A percentile compares a stretch with the other conserved stretches of the same genome.
Evolutionary conservation across 2,113 vertebrate species (phyloP).

Genomic region (Actenoides hombroni): DNA sequence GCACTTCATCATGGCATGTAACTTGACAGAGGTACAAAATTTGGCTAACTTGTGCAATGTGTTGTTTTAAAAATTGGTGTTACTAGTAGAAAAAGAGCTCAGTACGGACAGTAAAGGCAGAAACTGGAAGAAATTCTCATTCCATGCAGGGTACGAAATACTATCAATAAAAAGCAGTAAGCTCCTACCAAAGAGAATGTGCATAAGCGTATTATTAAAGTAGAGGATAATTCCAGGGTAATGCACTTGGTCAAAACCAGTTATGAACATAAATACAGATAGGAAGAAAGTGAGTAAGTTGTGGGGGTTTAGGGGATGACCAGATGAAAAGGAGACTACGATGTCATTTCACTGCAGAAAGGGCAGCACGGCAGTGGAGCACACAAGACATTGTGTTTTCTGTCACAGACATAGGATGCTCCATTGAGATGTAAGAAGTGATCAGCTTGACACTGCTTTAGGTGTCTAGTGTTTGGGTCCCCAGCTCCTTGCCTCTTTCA

Average conservation of each 20-base stretch:
- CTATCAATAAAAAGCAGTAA: background rate
- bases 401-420: too few relatives aligned
- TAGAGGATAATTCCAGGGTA: background rate
- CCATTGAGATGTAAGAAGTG: background rate
- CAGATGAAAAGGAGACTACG: background rate
- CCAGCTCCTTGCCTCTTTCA: background rate
- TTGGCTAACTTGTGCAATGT: background rate
- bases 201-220: background rate
- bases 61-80: background rate
- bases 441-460: background rate
- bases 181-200: background rate
- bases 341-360: background rate
- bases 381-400: too few relatives aligned
- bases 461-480: background rate
- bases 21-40: background rate
- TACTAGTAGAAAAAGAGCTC: background rate
- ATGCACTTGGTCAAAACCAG: background rate
- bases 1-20: background rate
- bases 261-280: background rate
- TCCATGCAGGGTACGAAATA: background rate
- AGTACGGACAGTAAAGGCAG: background rate
- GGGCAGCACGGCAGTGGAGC: background rate
- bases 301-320: background rate
- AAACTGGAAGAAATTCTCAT: background rate
- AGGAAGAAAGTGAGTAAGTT: background rate